These are phyloP conservation scores for Dusona sp. DNA, from an alignment of 2,888 invertebrate genomes.

Conservation along the genomic window DNA sequence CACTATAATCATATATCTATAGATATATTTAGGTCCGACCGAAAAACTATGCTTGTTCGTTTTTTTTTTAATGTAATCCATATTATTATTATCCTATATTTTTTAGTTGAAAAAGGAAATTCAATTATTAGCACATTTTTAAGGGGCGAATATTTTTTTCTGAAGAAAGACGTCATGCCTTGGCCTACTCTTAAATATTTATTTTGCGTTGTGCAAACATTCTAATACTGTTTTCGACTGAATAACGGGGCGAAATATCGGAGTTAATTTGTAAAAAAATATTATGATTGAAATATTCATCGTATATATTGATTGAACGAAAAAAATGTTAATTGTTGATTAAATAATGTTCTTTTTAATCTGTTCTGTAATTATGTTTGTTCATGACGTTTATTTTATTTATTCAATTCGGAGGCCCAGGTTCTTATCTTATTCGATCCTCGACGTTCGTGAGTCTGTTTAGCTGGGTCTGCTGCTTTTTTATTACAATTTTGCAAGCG, in stretches of 20 bases:
- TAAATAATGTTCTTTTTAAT: not conserved
- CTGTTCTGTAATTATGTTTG: not conserved
- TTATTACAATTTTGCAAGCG: not conserved
- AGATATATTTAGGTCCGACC: not conserved
- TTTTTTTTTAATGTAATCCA: not conserved
- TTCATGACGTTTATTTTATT: not conserved
- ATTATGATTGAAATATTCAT: no score
- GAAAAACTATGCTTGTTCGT: not conserved
- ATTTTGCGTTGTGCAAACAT: no score
- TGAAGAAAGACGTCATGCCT: not conserved
- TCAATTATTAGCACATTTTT: not conserved
- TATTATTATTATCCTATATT: not conserved
- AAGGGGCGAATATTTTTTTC: not conserved
- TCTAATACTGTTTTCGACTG: not conserved
- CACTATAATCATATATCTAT: not conserved
- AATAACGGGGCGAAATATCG: no score
- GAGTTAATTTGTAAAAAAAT: no score
- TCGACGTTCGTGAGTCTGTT: not conserved
- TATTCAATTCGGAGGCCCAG: not conserved
- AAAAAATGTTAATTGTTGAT: not conserved
- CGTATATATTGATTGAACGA: not conserved
- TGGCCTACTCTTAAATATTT: no score
- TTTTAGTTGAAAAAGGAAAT: not conserved
- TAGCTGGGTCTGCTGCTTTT: not conserved
- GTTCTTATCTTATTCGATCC: not conserved